A percentile compares a stretch with the other conserved stretches of the same genome.
phyloP scores from a whole-genome alignment of 1,140 invertebrate species.

The Augochlora pura region DNA sequence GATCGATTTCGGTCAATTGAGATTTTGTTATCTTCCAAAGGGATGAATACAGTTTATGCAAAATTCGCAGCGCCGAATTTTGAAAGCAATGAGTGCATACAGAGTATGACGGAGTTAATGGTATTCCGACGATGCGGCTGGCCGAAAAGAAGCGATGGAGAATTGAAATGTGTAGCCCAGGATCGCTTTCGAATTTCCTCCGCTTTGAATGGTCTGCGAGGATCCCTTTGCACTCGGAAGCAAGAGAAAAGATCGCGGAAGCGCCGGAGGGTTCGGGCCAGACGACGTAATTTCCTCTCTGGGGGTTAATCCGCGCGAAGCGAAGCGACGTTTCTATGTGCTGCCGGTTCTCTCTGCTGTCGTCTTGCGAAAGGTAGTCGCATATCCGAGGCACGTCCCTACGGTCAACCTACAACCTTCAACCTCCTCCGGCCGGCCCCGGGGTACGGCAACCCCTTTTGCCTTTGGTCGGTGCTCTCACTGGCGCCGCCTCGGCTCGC shows the following conservation, averaged over 20 bases:
- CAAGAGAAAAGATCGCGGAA: constrained; percentile 51
- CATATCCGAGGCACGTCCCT: constrained; percentile 29
- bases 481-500: constrained; percentile 69
- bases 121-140: too few species aligned
- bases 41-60: too few species aligned
- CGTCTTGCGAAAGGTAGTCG: constrained; percentile 43
- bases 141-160: too few species aligned
- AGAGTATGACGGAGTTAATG: too few species aligned
- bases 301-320: constrained; percentile 51
- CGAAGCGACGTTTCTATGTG: constrained; percentile 64
- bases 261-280: constrained; percentile 68
- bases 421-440: constrained; percentile 61
- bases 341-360: constrained; percentile 61
- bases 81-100: too few species aligned
- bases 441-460: constrained; percentile 66
- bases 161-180: too few species aligned
- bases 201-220: background rate
- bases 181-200: background rate
- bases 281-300: constrained; percentile 75
- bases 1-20: background rate
- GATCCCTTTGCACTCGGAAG: background rate
- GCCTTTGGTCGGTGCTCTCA: constrained; percentile 54
- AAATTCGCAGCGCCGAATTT: too few species aligned
- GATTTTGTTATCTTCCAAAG: too few species aligned
- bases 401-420: constrained; percentile 70